Evolutionary conservation across 2,888 invertebrate species (phyloP), one percentile per base, ranked within the genome.

Genomic region (Eurytoma californica): DNA sequence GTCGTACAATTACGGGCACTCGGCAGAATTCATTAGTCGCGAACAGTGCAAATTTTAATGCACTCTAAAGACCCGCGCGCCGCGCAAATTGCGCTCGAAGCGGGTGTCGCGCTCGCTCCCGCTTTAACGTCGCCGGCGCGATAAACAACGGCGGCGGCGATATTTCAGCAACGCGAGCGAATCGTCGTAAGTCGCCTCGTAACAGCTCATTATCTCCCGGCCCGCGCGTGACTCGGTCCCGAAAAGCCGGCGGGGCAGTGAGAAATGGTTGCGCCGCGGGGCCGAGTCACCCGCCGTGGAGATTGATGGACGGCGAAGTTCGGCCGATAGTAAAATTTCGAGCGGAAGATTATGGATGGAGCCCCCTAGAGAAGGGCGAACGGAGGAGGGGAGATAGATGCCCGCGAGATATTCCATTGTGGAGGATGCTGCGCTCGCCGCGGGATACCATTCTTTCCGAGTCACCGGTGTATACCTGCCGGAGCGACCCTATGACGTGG

Each of bases 321-420:
- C 72, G 72, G 67, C n/a, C 65, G 65, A 75, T 79, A 72, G 79
- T 79, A 67, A 79, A 79, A 75, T 67, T 79, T 75, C 65, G 61
- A 67, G 30, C 67, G 72, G 72, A 75, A 72, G 55, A 61, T 79
- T 79, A 79, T 79, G 75, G 75, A 79, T 61, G 72, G 67, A 39
- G 39, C 24, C 24, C 24, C 28, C 69, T 60, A 20, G 16, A 60
- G 57, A 39, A 53, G 39, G 73, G 49, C 61, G 47, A 69, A 57
- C n/a, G 39, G 16, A 49, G 24, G 28, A 12, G 18, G 57, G 39
- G 39, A 24, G 47, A 68, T 28, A 69, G 47, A 72, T 75, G 3
- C 61, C 28, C 20, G 18, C 24, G 61, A 67, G 72, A 69, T 61
- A 75, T 75, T 74, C 49, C 61, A 72, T 79, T 74, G 74, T 78